Base-by-base conservation (phyloP, 1,140 invertebrate genomes). In the Holotrichia oblita region DNA sequence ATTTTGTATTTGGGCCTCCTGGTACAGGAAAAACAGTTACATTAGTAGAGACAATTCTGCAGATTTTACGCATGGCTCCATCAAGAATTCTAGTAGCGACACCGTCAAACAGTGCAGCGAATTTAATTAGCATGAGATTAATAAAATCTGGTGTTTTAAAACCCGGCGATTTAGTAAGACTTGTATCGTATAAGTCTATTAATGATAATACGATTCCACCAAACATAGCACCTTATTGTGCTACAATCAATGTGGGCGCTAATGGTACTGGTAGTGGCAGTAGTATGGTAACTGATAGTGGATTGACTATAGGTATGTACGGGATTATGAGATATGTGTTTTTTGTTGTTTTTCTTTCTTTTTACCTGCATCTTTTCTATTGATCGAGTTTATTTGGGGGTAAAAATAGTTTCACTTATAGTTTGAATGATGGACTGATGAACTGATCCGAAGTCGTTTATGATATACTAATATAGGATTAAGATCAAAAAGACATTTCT, bases 1-100 rank as follows among this genome's bases (percentile, higher is more conserved):
- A 94, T 79, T 89, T 96, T 64, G 87, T 96, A 41, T 94, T 93
- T 87, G 94, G 94, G 2, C 94, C 94, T 40, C 94, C 94, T 44
- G 94, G 94, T 48, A 95, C 94, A 0, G 94, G 94, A 0, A 96
- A 96, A 87, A 95, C 94, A 22, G 89, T 93, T 0, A 95, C 94
- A 4, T 81, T 95, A n/a, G 91, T 95, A 7, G 94, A 96, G 86
- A 87, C 91, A 8, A 91, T 95, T 82, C 76, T 87, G 84, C 84
- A 88, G 87, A 83, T 90, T 80, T 81, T 87, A 79, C 78, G 83
- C 44, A 73, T 85, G 77, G 81, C 87, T 72, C 87, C 89, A 6
- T 87, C 87, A 7, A 85, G 87, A 77, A 89, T 95, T 64, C 85
- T 96, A 17, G 89, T 94, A 22, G 91, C 91, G 79, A 89, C 94